Evolutionary conservation across 1,140 invertebrate species (phyloP).

Genomic region (Oryzaephilus surinamensis): DNA sequence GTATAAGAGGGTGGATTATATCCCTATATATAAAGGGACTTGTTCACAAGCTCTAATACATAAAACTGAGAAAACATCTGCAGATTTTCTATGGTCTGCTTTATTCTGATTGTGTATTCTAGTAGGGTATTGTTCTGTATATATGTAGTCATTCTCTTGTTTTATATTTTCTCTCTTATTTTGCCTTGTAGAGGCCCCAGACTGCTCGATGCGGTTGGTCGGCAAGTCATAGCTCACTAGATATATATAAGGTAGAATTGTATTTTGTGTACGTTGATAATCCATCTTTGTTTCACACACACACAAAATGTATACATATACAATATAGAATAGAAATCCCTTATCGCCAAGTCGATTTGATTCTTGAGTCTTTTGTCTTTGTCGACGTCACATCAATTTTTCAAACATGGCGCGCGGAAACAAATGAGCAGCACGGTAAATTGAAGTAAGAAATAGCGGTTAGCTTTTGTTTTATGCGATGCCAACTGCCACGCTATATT

Average conservation of each 20-base stretch:
- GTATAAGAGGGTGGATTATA: no score
- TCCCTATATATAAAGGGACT: no score
- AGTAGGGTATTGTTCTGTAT: conserved; percentile 20
- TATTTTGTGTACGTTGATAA: conserved; percentile 2
- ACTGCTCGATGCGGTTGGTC: conserved; percentile 27
- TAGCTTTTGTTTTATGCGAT: conserved; percentile 38
- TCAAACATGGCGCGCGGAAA: conserved; percentile 36
- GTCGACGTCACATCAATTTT: conserved; percentile 37
- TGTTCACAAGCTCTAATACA: no score
- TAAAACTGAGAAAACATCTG: conserved; percentile 1
- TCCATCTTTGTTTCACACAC: conserved; percentile 13
- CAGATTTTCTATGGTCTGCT: conserved; percentile 12
- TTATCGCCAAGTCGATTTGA: conserved; percentile 26
- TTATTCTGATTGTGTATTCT: conserved; percentile 27
- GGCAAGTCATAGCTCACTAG: conserved; percentile 24
- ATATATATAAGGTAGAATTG: no score
- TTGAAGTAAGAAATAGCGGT: conserved; percentile 39
- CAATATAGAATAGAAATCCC: no score
- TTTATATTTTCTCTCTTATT: conserved; percentile 24
- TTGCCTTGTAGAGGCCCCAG: no score
- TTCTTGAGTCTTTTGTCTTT: conserved; percentile 34
- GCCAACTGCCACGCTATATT: conserved; percentile 34
- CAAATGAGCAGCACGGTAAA: conserved; percentile 36
- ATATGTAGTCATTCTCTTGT: conserved; percentile 17
- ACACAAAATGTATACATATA: no score